Evolutionary conservation across 1,140 invertebrate genomes (phyloP).

Genomic region (Ostrea denselamellosa): DNA sequence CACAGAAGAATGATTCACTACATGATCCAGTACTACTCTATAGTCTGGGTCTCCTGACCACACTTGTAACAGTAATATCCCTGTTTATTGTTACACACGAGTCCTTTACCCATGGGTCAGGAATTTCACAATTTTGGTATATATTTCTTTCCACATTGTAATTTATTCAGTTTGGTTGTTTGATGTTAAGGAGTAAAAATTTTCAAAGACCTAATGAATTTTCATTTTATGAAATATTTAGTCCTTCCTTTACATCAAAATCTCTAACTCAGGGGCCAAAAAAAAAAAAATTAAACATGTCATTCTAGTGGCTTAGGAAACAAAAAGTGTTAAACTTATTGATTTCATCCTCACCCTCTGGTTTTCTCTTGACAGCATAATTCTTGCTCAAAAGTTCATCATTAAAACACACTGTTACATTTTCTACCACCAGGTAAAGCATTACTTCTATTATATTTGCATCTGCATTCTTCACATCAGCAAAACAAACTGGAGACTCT

Average conservation of each 20-base stretch:
- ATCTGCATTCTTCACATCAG: constrained; percentile 37
- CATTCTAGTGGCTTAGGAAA: not conserved
- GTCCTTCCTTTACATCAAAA: not conserved
- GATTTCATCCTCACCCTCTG: not conserved
- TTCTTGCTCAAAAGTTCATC: constrained; percentile 37
- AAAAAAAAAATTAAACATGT: not conserved
- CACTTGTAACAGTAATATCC: no score
- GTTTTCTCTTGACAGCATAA: constrained; percentile 18
- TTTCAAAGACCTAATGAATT: no score
- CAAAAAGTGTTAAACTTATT: not conserved
- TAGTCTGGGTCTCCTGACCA: no score
- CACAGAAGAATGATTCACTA: no score
- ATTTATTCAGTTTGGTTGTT: no score
- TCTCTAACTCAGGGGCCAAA: not conserved
- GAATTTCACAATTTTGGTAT: no score
- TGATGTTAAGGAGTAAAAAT: no score
- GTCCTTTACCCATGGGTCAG: no score
- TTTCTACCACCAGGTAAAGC: not conserved
- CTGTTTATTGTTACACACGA: no score
- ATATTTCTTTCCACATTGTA: no score
- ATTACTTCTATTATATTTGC: constrained; percentile 16
- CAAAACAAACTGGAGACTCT: not conserved
- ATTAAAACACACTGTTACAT: constrained; percentile 32
- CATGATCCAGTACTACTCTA: no score
- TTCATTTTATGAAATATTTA: no score